Base-by-base conservation (phyloP, 1,140 invertebrate genomes). In the Neodiprion lecontei region DNA sequence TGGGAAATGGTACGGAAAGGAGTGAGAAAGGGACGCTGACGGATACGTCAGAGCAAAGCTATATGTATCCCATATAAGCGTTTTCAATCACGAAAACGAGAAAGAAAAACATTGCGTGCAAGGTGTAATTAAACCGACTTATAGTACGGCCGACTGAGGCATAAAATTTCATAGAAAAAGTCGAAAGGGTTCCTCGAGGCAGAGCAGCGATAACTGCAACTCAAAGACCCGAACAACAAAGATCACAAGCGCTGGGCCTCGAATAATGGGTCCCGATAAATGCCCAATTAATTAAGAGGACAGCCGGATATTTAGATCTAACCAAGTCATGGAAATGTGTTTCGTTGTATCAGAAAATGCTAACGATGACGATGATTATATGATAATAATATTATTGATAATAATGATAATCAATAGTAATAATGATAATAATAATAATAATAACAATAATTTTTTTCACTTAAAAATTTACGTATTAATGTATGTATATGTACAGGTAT, bases 191-290 rank as follows among this genome's bases (percentile, higher is more conserved):
- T 82, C 80, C 82, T 79, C 80, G 81, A 85, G 70, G 76, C 66
- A 69, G 23, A 72, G 76, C 79, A 69, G 75, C 67, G 72, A 61
- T n/a, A 66, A 7, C 21, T 23, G 21, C 68, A 23, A 28, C 68
- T 69, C 68, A 28, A 61, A 61, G 53, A 23, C 47, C 68, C 47
- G 79, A 85, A 83, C 87, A 88, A 88, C 82, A 86, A 88, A 88
- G 80, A 88, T 88, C 87, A 88, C 87, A 88, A 88, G 87, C 86
- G 80, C 87, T 47, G 21, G 68, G 68, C 21, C 47, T 69, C 11
- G 23, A 11, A 47, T 14, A 61, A 61, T 17, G 53, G 4, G 53
- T 5, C n/a, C 53, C 53, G n/a, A 61, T 14, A 61, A 61, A 61
- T 61, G 53, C 53, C 53, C 53, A 61, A 61, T 40, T 5, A 61